phyloP scores from a whole-genome alignment of 2,113 vertebrate species.

The Cynopterus brachyotis region DNA sequence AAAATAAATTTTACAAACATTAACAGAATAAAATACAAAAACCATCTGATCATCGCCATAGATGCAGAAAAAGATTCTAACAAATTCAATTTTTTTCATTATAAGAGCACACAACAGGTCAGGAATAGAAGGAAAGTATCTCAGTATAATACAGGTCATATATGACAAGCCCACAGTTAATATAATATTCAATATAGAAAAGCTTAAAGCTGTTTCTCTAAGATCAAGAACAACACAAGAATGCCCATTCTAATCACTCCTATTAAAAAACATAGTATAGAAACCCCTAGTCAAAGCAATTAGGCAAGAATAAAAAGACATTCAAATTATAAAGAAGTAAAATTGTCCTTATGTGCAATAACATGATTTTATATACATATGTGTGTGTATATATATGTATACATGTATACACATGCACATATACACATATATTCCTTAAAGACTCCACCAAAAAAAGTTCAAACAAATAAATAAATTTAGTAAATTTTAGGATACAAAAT shows the following conservation, averaged over 20 bases:
- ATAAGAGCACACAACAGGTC: not conserved
- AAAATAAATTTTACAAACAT: not conserved
- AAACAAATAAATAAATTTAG: not conserved
- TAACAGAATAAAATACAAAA: not conserved
- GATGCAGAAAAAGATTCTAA: not conserved
- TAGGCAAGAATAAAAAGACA: not conserved
- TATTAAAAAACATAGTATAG: not conserved
- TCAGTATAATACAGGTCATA: not conserved
- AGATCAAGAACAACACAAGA: not conserved
- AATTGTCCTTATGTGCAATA: not conserved
- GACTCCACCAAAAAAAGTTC: not conserved
- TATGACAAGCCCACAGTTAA: not conserved
- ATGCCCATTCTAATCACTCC: not conserved
- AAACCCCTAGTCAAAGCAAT: not conserved
- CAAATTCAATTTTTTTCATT: not conserved
- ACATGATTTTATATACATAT: not conserved
- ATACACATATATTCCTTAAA: not conserved
- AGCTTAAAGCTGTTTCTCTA: not conserved
- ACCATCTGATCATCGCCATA: not conserved
- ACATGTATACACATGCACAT: too few relatives aligned
- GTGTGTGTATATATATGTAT: too few relatives aligned
- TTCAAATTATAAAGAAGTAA: not conserved
- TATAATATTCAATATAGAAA: not conserved
- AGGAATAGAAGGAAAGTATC: not conserved
- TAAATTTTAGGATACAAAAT: not conserved